Base-by-base conservation (phyloP, 2,113 vertebrate genomes). In the Mastomys natalensis region DNA sequence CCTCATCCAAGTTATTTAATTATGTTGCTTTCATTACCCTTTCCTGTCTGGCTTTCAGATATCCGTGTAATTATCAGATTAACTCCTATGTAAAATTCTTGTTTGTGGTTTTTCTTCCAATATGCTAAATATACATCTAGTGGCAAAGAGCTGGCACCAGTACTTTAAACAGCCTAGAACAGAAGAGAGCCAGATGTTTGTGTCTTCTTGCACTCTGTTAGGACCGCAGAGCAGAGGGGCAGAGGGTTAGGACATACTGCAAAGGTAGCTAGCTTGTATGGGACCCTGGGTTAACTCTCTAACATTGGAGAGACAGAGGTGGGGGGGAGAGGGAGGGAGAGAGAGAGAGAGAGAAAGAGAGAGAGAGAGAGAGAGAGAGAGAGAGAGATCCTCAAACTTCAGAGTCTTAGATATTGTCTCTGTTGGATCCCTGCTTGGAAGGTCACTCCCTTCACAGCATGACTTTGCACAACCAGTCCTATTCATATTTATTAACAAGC, bases 31-130 rank as follows among this genome's bases (percentile, higher is more conserved):
- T 91, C 94, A 93, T 93, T 95, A 81, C 91, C 91, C 94, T 66
- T 95, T 96, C 78, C 86, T 97, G 96, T 95, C 96, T 97, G 87
- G 91, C 74, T 93, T 94, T 96, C 89, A 70, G 94, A 85, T 88
- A 96, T 77, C 97, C 94, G 45, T 98, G 74, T 97, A 98, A 98
- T 98, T 98, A 98, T 98, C 94, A 93, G 94, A 97, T 98, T 98
- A 97, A 84, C 45, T 93, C 95, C 91, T 91, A 93, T 91, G 91
- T 95, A 97, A 96, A 97, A 97, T 93, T 40, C 84, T 85, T 95
- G 90, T 94, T 93, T 97, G 96, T 87, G 73, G 73, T 89, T 97
- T 97, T 96, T 84, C 78, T 98, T 92, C 77, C 95, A 96, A 92
- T 91, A 95, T 85, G 94, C 96, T 97, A 98, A 98, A 95, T 97